Base-by-base conservation (phyloP, 1,140 invertebrate genomes). In the Nebria ingens region DNA sequence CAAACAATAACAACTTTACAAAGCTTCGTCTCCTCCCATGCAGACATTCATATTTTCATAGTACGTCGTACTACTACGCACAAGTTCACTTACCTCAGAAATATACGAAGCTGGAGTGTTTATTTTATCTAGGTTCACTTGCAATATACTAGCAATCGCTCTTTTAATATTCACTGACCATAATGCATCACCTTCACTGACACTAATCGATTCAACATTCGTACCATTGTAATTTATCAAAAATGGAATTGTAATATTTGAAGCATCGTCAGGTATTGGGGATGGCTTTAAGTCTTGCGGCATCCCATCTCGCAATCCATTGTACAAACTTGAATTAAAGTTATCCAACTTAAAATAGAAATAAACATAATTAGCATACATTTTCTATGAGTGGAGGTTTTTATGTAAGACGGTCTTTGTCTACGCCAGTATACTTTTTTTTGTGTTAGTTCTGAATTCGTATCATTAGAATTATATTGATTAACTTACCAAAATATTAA, bases 101-200 rank as follows among this genome's bases (percentile, higher is more conserved):
- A 45, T 45, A 45, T 12, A 45, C 62, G 51, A 70, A 62, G 50
- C 52, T 62, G 2, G 42, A 19, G 6, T 70, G 3, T 9, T 12
- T 45, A 45, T 11, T 4, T 45, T 45, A 17, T 45, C 15, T 4
- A 70, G 64, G 61, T 76, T 70, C 9, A 81, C 56, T 63, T 84
- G 81, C 22, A 84, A 76, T 57, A 79, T 77, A 29, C 79, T 75
- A 11, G 79, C 78, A 19, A 85, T 74, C 2, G 79, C 81, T 29
- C 80, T 68, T 64, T 85, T 84, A 53, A 84, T 78, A 63, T 85
- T 85, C n/a, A 73, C 76, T 0, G 78, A 74, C 83, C 83, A 85
- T n/a, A 72, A 63, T 1, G 78, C 71, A 57, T 81, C 80, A 20
- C 62, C 59, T 58, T 74, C 75, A 45, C 17, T 17, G 3, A 45